phyloP scores from a whole-genome alignment of 2,113 vertebrate genomes.

The Hippocampus comes region DNA sequence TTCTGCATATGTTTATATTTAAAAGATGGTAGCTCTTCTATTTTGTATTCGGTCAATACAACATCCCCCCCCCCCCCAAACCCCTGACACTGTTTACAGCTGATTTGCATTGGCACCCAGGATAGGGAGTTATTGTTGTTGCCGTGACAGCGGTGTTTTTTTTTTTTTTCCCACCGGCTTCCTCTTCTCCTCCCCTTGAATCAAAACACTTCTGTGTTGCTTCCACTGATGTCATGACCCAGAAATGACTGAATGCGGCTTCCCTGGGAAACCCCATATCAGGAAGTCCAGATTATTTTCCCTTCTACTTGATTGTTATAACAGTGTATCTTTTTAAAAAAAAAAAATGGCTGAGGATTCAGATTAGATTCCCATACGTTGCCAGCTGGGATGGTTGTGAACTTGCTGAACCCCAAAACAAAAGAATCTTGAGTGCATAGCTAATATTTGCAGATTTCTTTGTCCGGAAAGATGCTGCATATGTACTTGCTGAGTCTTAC shows the following conservation, averaged over 20 bases:
- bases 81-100: conserved; percentile 38
- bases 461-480: neutral
- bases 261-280: conserved; percentile 68
- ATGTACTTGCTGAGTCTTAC: neutral
- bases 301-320: conserved; percentile 54
- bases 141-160: conserved; percentile 28
- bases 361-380: conserved; percentile 55
- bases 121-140: conserved; percentile 47
- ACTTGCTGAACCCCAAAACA: conserved; percentile 45
- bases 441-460: neutral
- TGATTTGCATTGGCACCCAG: conserved; percentile 52
- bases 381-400: conserved; percentile 24
- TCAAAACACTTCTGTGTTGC: conserved; percentile 62
- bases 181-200: conserved; percentile 31
- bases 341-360: conserved; percentile 26
- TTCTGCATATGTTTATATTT: conserved; percentile 2
- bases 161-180: conserved; percentile 63
- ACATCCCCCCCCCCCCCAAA: neutral
- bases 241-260: conserved; percentile 57
- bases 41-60: conserved; percentile 16
- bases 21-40: conserved; percentile 12
- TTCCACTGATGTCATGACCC: conserved; percentile 65
- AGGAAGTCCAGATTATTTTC: conserved; percentile 46
- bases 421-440: neutral
- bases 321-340: conserved; percentile 32